Evolutionary conservation across 35 echinoderm and acorn worm species (phyloP).

Genomic region (Chiridota heheva): DNA sequence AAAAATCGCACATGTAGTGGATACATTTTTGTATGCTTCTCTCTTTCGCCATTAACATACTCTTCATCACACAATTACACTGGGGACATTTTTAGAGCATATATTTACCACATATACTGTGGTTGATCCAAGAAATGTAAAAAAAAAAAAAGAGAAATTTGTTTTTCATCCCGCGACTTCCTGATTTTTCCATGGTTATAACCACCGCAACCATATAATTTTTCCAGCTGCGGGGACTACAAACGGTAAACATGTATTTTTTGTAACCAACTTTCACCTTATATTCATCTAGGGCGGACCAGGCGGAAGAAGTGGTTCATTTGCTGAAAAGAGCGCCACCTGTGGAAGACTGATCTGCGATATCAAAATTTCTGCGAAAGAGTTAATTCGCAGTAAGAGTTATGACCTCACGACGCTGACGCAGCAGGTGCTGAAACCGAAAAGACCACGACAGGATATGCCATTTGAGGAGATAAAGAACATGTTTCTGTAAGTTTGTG

Average conservation of each 20-base stretch:
- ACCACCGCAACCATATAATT: no score
- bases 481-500: constrained; percentile 88
- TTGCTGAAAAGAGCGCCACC: constrained; percentile 86
- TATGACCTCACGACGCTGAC: constrained; percentile 88
- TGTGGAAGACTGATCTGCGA: constrained; percentile 90
- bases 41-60: no score
- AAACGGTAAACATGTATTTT: neutral
- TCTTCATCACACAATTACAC: no score
- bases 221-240: no score
- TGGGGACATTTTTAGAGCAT: no score
- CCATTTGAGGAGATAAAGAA: constrained; percentile 94
- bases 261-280: neutral
- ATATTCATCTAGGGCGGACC: constrained; percentile 57
- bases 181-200: no score
- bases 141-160: no score
- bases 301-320: constrained; percentile 65
- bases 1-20: no score
- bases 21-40: no score
- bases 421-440: constrained; percentile 67
- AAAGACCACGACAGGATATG: constrained; percentile 61
- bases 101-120: no score
- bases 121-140: no score
- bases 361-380: constrained; percentile 94
- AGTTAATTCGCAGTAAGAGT: constrained; percentile 91
- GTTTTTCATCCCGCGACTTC: no score